phyloP scores from a whole-genome alignment of 2,888 invertebrate species.

The Hyposoter dolosus region DNA sequence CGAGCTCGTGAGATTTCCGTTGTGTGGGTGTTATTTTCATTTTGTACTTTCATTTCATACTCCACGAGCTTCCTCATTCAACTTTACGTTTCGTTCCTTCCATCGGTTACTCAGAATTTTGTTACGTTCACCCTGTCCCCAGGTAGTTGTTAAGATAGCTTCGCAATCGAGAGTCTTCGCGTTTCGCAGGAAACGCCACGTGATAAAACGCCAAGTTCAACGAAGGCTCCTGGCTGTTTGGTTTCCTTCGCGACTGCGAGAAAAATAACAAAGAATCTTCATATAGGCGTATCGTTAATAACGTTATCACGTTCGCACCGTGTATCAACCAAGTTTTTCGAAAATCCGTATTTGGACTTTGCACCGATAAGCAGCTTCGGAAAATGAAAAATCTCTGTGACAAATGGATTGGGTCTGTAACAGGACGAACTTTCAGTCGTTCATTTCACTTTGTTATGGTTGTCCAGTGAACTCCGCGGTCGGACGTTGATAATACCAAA shows the following conservation, averaged over 20 bases:
- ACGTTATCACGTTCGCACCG: background rate
- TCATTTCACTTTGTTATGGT: slow-evolving; percentile 6
- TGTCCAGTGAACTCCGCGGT: background rate
- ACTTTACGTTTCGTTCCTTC: background rate
- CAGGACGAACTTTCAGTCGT: slow-evolving; percentile 11
- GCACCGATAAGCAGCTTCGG: background rate
- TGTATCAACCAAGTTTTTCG: background rate
- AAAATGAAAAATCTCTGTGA: slow-evolving; percentile 7
- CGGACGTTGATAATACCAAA: background rate
- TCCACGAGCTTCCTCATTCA: background rate
- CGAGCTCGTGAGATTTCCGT: slow-evolving; percentile 10
- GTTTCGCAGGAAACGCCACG: slow-evolving; percentile 18
- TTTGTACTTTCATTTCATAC: background rate
- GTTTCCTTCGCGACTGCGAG: background rate
- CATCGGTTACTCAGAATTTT: background rate
- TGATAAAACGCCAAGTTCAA: slow-evolving; percentile 39
- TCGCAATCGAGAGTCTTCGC: background rate
- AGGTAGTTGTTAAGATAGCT: background rate
- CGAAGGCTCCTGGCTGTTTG: background rate
- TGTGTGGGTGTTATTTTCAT: slow-evolving; percentile 19
- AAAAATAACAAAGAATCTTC: background rate
- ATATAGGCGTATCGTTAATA: background rate
- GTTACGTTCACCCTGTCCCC: background rate
- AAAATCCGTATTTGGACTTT: background rate
- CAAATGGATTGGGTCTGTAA: slow-evolving; percentile 9